Percentiles rank a stretch among this genome's conserved stretches.
These are phyloP conservation scores for Scrobipalpa costella DNA, from an alignment of 2,888 invertebrate species.

Conservation along the genomic window DNA sequence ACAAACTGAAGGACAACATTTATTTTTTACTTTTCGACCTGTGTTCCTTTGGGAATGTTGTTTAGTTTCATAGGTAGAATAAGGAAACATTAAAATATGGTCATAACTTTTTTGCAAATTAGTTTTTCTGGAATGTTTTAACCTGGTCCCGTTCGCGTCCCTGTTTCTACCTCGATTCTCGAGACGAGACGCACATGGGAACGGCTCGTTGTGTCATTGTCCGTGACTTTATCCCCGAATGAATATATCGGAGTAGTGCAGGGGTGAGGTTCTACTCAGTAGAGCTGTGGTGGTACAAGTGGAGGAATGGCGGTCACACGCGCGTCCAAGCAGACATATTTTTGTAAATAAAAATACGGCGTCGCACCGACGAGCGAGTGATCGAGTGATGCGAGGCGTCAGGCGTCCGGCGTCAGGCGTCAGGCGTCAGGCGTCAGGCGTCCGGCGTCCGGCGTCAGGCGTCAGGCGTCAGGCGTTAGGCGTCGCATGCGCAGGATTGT, in stretches of 20 bases:
- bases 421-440: too few species aligned
- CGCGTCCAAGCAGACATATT: slow-evolving; percentile 38
- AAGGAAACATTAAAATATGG: too few species aligned
- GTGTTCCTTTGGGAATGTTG: too few species aligned
- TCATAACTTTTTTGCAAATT: too few species aligned
- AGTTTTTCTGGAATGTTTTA: background rate
- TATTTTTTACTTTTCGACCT: too few species aligned
- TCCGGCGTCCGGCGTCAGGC: too few species aligned
- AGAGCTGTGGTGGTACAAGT: slow-evolving; percentile 52
- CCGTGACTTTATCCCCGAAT: background rate
- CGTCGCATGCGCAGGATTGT: slow-evolving; percentile 47
- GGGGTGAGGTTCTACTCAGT: slow-evolving; percentile 36
- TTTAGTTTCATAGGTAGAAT: too few species aligned
- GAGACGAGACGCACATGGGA: background rate
- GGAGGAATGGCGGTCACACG: slow-evolving; percentile 51
- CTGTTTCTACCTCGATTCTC: background rate
- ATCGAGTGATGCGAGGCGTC: too few species aligned
- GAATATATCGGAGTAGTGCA: background rate
- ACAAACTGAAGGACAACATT: too few species aligned
- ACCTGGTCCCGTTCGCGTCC: background rate
- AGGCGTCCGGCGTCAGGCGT: too few species aligned
- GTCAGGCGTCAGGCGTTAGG: too few species aligned
- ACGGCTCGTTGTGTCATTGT: background rate
- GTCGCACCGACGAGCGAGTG: slow-evolving; percentile 42
- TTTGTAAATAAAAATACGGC: slow-evolving; percentile 63